Evolutionary conservation across 1,140 invertebrate genomes (phyloP).

Genomic region (Philaenus spumarius): DNA sequence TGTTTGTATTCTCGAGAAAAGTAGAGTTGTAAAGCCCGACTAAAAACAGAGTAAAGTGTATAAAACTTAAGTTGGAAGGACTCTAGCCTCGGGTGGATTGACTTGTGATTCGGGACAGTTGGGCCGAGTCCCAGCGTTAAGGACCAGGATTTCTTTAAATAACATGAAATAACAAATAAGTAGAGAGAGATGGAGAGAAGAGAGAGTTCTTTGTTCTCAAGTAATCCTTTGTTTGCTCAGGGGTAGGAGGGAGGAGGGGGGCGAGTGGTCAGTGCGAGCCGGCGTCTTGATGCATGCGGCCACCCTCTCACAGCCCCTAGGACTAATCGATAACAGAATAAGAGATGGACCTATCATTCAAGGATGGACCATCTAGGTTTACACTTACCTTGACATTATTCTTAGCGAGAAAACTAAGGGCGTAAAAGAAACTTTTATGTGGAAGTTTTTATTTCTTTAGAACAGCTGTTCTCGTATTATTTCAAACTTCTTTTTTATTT

Average conservation of each 20-base stretch:
- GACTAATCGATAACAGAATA: constrained; percentile 12
- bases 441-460: background rate
- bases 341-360: constrained; percentile 15
- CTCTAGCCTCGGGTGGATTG: background rate
- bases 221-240: constrained; percentile 13
- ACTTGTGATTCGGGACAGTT: constrained; percentile 12
- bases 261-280: no score
- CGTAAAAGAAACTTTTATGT: background rate
- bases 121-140: background rate
- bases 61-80: constrained; percentile 12
- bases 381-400: no score
- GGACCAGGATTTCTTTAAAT: constrained; percentile 15
- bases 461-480: background rate
- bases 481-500: background rate
- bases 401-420: background rate
- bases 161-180: constrained; percentile 19
- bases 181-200: background rate
- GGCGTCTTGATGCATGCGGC: constrained; percentile 9
- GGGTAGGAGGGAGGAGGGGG: background rate
- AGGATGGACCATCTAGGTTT: constrained; percentile 1
- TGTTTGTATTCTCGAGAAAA: background rate
- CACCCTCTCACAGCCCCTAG: background rate
- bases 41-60: constrained; percentile 9
- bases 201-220: no score
- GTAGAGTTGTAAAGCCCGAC: constrained; percentile 1